These are phyloP conservation scores for Leptonema lineaticorne DNA, from an alignment of 1,140 invertebrate species.

Conservation along the genomic window DNA sequence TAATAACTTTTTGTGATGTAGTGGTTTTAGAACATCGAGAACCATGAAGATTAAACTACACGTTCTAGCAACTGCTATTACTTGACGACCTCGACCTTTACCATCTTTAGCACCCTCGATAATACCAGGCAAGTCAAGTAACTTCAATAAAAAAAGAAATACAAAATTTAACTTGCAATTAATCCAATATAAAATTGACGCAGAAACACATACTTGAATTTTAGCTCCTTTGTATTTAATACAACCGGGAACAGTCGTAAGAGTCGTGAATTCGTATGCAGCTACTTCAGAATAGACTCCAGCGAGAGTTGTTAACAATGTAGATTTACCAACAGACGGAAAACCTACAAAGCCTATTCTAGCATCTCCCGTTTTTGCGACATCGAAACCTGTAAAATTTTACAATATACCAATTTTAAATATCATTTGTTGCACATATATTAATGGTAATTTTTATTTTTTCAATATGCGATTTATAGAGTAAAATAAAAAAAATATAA, in stretches of 20 bases:
- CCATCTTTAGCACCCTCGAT: constrained; percentile 99
- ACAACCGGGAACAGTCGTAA: constrained; percentile 98
- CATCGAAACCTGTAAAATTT: constrained; percentile 98
- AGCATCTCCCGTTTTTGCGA: constrained; percentile 99
- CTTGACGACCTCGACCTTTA: constrained; percentile 97
- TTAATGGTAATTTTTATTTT: not conserved
- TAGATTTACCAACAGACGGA: constrained; percentile 99
- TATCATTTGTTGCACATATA: not conserved
- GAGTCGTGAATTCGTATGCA: constrained; percentile 98
- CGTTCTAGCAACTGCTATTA: constrained; percentile 98
- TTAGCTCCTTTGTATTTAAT: constrained; percentile 99
- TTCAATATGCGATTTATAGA: too few species aligned
- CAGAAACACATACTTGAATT: constrained; percentile 74
- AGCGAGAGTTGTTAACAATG: constrained; percentile 92
- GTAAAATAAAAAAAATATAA: not conserved
- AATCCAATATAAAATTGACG: not conserved
- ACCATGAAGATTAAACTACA: constrained; percentile 99
- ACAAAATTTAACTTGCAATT: not conserved
- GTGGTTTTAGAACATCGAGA: constrained; percentile 95
- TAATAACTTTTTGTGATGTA: constrained; percentile 93
- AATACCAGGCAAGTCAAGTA: constrained; percentile 98
- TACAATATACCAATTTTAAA: not conserved
- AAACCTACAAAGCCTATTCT: constrained; percentile 99
- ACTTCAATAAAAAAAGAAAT: constrained; percentile 56
- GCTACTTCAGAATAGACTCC: constrained; percentile 99